Evolutionary conservation across 2,797 vertebrate species (phyloP).

Genomic region (Silurus lanzhouensis): DNA sequence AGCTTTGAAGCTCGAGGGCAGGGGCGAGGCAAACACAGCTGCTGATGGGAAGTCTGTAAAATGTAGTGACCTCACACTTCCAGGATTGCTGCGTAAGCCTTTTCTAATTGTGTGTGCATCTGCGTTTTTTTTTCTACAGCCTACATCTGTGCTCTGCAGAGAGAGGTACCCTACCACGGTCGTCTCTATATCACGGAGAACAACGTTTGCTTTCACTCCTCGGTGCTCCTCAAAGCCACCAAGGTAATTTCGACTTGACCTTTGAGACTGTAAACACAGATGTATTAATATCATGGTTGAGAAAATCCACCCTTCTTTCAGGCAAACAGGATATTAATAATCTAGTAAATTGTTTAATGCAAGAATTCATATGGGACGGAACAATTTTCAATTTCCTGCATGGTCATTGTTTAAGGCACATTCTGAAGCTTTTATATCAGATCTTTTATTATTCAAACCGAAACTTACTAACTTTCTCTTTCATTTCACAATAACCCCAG

Average conservation of each 20-base stretch:
- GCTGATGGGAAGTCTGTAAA: background rate
- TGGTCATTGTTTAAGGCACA: background rate
- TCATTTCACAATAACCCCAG: background rate
- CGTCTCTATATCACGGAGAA: slow-evolving; percentile 79
- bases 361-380: background rate
- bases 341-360: background rate
- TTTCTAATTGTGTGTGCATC: slow-evolving; percentile 18
- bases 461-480: background rate
- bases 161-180: slow-evolving; percentile 84
- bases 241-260: slow-evolving; percentile 69
- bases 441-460: background rate
- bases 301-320: background rate
- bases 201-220: slow-evolving; percentile 83
- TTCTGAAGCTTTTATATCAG: background rate
- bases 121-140: slow-evolving; percentile 62
- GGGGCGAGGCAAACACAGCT: background rate
- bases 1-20: slow-evolving; percentile 17
- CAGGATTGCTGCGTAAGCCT: background rate
- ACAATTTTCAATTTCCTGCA: background rate
- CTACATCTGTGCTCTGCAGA: slow-evolving; percentile 86
- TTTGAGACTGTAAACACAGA: background rate
- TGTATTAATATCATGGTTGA: too few relatives aligned
- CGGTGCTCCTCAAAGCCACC: slow-evolving; percentile 82
- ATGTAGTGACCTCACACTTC: slow-evolving; percentile 20
- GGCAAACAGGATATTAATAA: too few relatives aligned